Evolutionary conservation across 2,888 invertebrate genomes (phyloP), one percentile per base, ranked within the genome.

Genomic region (Sphaerophoria rueppellii): DNA sequence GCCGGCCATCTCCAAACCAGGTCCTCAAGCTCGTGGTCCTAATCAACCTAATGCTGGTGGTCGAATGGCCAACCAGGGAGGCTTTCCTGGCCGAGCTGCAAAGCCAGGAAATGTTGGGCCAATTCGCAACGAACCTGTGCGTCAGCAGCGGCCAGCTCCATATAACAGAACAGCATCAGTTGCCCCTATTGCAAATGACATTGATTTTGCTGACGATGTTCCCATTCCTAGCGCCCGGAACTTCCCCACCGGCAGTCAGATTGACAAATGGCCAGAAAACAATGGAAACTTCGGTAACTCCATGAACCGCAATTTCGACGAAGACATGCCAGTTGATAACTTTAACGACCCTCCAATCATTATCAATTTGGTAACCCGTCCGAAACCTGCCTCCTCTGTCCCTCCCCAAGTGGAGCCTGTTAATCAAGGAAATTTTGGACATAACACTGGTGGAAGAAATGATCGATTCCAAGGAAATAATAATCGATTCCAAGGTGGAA

Each of bases 221-320:
- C 87, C 32, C 80, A 88, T 58, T 74, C 88, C 70, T 87, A 88
- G 75, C 74, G 86, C 55, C 58, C 76, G 65, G 6, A 81, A 57
- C 40, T 83, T 86, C 7, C 83, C 80, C 24, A 55, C 67, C 16
- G 65, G 69, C 16, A 55, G 48, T 14, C 80, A 81, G 46, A 76
- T 61, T 11, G 67, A 79, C 57, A 67, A 77, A 34, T 74, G 80
- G 78, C 32, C 78, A 73, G 43, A 74, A 40, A 75, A 83, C 37
- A 81, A 69, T 14, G 87, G 87, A 14, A 87, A 86, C 61, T 87
- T 81, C 71, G 87, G 87, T 4, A 9, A 54, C 12, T n/a, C 77
- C 4, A 82, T 82, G 82, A 58, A 69, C 7, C 83, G 83, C 46
- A 83, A 83, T 32, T 83, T 83, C 43, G 67, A 83, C 32, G 83